A percentile compares a stretch with the other conserved stretches of the same genome.
Conservation (phyloP, 2,888 invertebrate genomes). For the Thecocarcelia acutangulata region DNA sequence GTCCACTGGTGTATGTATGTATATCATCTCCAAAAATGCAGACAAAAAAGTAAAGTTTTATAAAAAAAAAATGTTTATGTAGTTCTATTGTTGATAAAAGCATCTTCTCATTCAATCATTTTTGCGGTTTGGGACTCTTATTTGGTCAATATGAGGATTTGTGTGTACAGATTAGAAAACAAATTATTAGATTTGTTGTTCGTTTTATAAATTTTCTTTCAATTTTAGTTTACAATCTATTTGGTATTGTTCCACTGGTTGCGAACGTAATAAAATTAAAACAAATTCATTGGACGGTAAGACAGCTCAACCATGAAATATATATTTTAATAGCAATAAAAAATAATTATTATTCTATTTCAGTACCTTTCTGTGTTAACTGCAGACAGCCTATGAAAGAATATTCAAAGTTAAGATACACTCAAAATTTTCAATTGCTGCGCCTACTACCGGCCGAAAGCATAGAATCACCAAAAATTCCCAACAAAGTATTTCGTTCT, state of each 20-base stretch:
- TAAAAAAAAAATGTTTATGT: no score
- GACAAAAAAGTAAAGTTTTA: no score
- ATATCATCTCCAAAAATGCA: no score
- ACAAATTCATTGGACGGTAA: slow-evolving; percentile 74
- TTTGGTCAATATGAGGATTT: no score
- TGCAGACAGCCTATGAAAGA: slow-evolving; percentile 78
- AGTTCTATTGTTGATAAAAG: no score
- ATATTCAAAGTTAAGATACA: slow-evolving; percentile 76
- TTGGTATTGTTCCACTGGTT: slow-evolving; percentile 79
- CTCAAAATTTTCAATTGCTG: slow-evolving; percentile 74
- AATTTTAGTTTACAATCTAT: slow-evolving; percentile 78
- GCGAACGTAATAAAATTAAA: slow-evolving; percentile 76
- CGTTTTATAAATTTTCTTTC: no score
- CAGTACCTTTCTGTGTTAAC: slow-evolving; percentile 76
- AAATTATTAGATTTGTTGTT: no score
- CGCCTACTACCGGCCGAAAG: slow-evolving; percentile 74
- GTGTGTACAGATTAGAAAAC: no score
- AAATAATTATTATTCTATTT: not conserved
- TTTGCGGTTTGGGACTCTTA: no score
- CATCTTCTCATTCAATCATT: no score
- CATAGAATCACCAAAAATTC: slow-evolving; percentile 73
- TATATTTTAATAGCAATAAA: not conserved
- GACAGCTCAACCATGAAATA: not conserved
- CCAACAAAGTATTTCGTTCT: slow-evolving; percentile 73
- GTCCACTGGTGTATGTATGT: no score